A percentile compares a stretch with the other conserved stretches of the same genome.
Evolutionary conservation across 2,888 invertebrate genomes (phyloP).

Genomic region (Drosophila anceps): DNA sequence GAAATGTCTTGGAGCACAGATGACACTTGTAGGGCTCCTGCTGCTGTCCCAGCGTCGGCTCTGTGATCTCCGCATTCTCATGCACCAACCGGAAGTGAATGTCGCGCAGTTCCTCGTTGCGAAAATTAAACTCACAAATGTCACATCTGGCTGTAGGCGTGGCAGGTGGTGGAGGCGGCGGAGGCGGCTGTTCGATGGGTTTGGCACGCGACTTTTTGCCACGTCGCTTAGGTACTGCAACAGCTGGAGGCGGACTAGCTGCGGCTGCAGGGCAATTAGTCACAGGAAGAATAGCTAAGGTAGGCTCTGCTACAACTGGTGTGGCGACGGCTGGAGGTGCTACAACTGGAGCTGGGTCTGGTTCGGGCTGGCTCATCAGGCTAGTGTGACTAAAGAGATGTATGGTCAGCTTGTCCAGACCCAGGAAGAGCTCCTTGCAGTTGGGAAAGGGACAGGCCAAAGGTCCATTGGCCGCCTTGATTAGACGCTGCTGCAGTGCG

Average conservation of each 20-base stretch:
- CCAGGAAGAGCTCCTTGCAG: conserved; percentile 90
- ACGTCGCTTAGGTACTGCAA: conserved; percentile 45
- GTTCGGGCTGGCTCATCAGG: conserved; percentile 56
- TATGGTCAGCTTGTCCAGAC: conserved; percentile 93
- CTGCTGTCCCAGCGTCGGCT: conserved; percentile 50
- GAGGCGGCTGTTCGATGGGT: conserved; percentile 15
- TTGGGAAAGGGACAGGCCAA: conserved; percentile 89
- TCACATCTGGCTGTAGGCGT: conserved; percentile 86
- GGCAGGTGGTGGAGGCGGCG: neutral
- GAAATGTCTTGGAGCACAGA: conserved; percentile 92
- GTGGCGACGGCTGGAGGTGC: neutral
- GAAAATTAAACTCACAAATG: conserved; percentile 90
- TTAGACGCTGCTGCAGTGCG: conserved; percentile 89
- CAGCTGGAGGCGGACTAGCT: neutral
- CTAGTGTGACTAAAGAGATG: conserved; percentile 91
- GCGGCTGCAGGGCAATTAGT: conserved; percentile 4
- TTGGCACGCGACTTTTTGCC: conserved; percentile 56
- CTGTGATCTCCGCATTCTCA: conserved; percentile 65
- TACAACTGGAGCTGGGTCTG: neutral
- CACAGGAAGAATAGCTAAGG: neutral
- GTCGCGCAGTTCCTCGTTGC: conserved; percentile 89
- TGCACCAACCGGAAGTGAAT: conserved; percentile 92
- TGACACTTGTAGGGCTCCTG: conserved; percentile 87
- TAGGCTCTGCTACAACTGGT: neutral
- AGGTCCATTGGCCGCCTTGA: conserved; percentile 91